Conservation (phyloP, 2,113 vertebrate species). For the Bagarius yarrelli region DNA sequence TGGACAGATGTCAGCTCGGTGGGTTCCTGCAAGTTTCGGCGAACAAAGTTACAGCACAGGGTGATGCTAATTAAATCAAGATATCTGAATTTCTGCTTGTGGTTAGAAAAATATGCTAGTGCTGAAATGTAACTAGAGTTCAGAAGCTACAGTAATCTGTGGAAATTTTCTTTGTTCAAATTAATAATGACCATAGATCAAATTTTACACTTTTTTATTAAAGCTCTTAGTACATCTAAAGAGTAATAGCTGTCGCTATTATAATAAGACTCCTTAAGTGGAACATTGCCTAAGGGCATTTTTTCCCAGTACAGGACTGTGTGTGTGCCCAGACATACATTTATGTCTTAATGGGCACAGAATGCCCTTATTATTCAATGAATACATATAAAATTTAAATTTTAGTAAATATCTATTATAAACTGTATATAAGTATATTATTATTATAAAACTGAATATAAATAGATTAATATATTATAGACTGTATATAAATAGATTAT, state of each 20-base stretch:
- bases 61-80: conserved; percentile 49
- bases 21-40: conserved; percentile 37
- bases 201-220: conserved; percentile 39
- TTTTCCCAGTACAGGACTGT: conserved; percentile 16
- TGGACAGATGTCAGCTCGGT: conserved; percentile 58
- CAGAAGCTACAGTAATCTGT: conserved; percentile 5
- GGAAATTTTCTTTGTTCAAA: neutral
- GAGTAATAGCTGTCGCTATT: conserved; percentile 29
- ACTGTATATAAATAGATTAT: too few relatives aligned
- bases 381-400: too few relatives aligned
- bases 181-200: conserved; percentile 28
- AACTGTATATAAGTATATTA: too few relatives aligned
- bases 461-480: too few relatives aligned
- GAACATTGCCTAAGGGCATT: conserved; percentile 40
- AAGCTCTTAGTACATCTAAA: conserved; percentile 35
- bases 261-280: conserved; percentile 46
- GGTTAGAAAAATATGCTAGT: neutral
- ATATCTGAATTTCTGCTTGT: conserved; percentile 24
- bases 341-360: neutral
- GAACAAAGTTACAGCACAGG: conserved; percentile 44
- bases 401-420: too few relatives aligned
- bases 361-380: neutral
- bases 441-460: too few relatives aligned
- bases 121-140: conserved; percentile 30
- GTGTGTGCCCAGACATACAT: neutral